Percentiles rank a stretch among this genome's conserved stretches.
These are phyloP conservation scores for Eupithecia insigniata DNA, from an alignment of 2,888 invertebrate genomes.

Conservation along the genomic window DNA sequence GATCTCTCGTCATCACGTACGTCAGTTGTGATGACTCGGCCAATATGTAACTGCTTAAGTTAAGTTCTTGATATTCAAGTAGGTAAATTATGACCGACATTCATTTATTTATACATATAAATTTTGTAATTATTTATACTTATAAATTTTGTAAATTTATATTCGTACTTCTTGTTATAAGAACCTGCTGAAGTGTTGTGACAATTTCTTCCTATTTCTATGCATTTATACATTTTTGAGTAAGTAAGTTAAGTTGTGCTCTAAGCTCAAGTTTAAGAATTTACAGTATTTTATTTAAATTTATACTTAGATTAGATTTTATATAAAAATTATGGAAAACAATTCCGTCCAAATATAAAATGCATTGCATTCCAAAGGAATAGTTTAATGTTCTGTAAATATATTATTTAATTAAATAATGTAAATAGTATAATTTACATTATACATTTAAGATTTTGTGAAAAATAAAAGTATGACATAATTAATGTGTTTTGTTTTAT, in stretches of 20 bases:
- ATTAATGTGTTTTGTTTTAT: slow-evolving; percentile 6
- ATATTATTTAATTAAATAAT: slow-evolving; percentile 39
- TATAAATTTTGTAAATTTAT: slow-evolving; percentile 11
- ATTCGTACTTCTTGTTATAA: neutral
- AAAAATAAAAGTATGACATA: slow-evolving; percentile 25
- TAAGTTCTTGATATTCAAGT: neutral
- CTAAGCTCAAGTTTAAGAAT: slow-evolving; percentile 47
- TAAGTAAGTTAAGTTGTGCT: slow-evolving; percentile 29
- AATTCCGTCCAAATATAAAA: slow-evolving; percentile 75
- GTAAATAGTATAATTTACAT: slow-evolving; percentile 38
- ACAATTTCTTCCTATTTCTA: slow-evolving; percentile 48
- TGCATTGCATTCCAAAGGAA: slow-evolving; percentile 80
- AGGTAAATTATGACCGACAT: neutral
- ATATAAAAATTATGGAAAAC: slow-evolving; percentile 51
- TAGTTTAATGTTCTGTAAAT: slow-evolving; percentile 57
- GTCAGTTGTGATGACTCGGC: neutral
- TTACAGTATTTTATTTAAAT: slow-evolving; percentile 54
- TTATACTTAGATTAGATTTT: slow-evolving; percentile 33
- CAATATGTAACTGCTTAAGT: neutral
- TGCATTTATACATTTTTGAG: slow-evolving; percentile 50
- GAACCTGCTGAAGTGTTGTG: slow-evolving; percentile 27
- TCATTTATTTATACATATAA: neutral
- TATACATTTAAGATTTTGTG: slow-evolving; percentile 14
- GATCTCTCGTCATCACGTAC: neutral
- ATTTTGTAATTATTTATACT: neutral